These are phyloP conservation scores for Ochotona princeps DNA, from an alignment of 2,113 vertebrate genomes.

Conservation along the genomic window DNA sequence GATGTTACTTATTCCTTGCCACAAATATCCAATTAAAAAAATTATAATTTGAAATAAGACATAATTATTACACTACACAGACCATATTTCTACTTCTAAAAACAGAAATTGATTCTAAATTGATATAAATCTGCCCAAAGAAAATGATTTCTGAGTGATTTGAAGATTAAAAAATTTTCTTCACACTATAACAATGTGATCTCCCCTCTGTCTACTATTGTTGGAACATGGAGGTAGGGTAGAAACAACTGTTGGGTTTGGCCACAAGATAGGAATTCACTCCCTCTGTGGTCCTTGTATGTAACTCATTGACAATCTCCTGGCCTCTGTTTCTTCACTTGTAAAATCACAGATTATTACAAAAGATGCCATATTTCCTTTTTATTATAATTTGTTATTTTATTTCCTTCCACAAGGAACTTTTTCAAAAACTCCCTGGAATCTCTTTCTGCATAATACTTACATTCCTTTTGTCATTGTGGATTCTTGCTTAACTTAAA, in stretches of 20 bases:
- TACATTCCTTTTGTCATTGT: not conserved
- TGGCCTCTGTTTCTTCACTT: not conserved
- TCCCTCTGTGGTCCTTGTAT: not conserved
- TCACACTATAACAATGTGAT: not conserved
- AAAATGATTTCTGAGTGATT: not conserved
- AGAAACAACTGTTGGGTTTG: not conserved
- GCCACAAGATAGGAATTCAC: not conserved
- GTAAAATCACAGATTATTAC: not conserved
- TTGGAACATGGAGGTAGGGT: not conserved
- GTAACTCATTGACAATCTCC: not conserved
- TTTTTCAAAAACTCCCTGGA: not conserved
- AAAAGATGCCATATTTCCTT: not conserved
- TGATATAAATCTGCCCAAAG: not conserved
- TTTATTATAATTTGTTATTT: slow-evolving; percentile 16
- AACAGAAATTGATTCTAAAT: not conserved
- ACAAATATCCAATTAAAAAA: not conserved
- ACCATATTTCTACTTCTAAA: not conserved
- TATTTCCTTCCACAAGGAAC: not conserved
- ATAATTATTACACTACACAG: not conserved
- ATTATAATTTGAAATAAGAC: slow-evolving; percentile 15
- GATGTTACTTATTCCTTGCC: not conserved
- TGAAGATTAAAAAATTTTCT: not conserved
- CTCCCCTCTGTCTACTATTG: not conserved
- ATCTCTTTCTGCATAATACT: not conserved
- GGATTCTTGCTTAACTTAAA: slow-evolving; percentile 33